Conservation (phyloP, 2,888 invertebrate species). For the Papilio demoleus region DNA sequence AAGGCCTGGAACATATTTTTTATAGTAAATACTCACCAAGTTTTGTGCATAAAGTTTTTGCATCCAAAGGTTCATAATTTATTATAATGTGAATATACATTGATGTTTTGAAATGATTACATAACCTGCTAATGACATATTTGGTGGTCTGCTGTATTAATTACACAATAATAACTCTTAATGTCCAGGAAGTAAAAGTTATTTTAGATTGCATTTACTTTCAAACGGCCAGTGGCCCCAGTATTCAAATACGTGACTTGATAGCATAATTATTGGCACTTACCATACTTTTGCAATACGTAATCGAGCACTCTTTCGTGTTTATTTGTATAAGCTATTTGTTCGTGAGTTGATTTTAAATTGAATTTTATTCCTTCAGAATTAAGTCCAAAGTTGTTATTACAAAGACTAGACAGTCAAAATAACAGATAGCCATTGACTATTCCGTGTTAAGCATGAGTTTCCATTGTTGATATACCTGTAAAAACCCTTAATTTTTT, state of each 20-base stretch:
- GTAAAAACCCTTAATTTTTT: not conserved
- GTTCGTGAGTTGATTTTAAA: slow-evolving; percentile 6
- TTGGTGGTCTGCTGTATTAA: not conserved
- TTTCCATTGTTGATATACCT: no score
- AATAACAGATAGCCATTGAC: no score
- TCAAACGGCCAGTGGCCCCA: slow-evolving; percentile 1
- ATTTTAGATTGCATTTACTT: slow-evolving; percentile 6
- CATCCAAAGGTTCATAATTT: not conserved
- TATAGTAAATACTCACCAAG: no score
- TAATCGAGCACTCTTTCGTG: not conserved
- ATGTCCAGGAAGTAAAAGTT: slow-evolving; percentile 1
- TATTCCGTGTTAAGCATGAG: no score
- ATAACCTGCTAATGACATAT: slow-evolving; percentile 7
- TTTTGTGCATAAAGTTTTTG: not conserved
- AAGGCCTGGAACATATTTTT: no score
- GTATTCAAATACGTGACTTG: slow-evolving; percentile 33
- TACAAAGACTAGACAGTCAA: no score
- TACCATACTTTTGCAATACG: slow-evolving; percentile 31
- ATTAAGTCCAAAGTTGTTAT: no score
- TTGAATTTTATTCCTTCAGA: no score
- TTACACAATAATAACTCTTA: slow-evolving; percentile 12
- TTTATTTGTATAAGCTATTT: slow-evolving; percentile 8
- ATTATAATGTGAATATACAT: not conserved
- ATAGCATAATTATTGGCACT: slow-evolving; percentile 26
- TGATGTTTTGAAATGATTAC: slow-evolving; percentile 10